Conservation (phyloP, 92 coral and sea anemone genomes). For the Palythoa caribaeorum region DNA sequence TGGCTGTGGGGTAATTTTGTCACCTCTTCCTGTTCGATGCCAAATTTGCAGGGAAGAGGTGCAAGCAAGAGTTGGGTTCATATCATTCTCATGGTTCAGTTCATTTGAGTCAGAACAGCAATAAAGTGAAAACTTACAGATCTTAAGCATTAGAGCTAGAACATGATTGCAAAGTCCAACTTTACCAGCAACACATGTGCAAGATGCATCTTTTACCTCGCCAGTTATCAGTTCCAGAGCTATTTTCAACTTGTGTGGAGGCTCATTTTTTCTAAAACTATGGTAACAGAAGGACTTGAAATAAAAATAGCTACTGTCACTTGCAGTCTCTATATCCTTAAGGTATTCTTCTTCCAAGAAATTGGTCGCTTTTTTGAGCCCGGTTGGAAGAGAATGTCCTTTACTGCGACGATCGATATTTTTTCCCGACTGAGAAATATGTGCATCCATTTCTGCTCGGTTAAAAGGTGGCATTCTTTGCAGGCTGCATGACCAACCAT, state of each 20-base stretch:
- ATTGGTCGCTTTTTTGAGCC: constrained; percentile 42
- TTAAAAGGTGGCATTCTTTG: constrained; percentile 26
- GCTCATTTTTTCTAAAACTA: constrained; percentile 59
- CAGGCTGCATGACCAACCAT: constrained; percentile 34
- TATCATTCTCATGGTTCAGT: constrained; percentile 52
- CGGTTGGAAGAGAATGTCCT: not conserved
- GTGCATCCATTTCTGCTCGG: constrained; percentile 36
- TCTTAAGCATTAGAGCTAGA: constrained; percentile 60
- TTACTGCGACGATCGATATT: constrained; percentile 25
- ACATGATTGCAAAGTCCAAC: constrained; percentile 70
- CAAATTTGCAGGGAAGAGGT: constrained; percentile 69
- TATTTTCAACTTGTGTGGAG: constrained; percentile 62
- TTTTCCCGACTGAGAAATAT: constrained; percentile 20
- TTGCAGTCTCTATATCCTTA: constrained; percentile 35
- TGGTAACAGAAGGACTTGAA: constrained; percentile 62
- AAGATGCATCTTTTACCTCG: constrained; percentile 53
- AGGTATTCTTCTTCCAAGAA: constrained; percentile 60
- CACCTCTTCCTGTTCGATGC: constrained; percentile 62
- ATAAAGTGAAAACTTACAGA: constrained; percentile 54
- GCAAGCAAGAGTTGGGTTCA: constrained; percentile 57
- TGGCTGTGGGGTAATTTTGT: constrained; percentile 57
- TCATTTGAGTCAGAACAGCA: constrained; percentile 39
- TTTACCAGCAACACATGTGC: constrained; percentile 69
- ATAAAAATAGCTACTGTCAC: constrained; percentile 49
- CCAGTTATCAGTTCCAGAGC: constrained; percentile 67